A percentile compares a stretch with the other conserved stretches of the same genome.
Evolutionary conservation across 1,140 invertebrate genomes (phyloP).

Genomic region (Penaeus vannamei): DNA sequence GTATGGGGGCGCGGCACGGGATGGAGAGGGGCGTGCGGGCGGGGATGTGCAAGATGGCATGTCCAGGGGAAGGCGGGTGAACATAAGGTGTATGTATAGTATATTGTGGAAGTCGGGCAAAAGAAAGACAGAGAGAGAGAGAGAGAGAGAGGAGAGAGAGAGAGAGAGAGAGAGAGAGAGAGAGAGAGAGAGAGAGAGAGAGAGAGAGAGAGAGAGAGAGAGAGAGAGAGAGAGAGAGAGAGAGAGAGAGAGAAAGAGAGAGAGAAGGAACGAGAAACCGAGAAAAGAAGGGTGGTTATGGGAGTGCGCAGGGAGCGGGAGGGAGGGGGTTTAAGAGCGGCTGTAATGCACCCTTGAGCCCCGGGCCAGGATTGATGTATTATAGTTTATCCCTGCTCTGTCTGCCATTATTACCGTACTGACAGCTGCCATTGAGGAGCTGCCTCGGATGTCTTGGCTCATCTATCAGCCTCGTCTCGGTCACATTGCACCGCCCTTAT

Average conservation of each 20-base stretch:
- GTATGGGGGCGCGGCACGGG: too few relatives aligned
- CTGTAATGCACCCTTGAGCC: too few relatives aligned
- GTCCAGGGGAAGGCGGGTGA: too few relatives aligned
- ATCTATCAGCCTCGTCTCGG: too few relatives aligned
- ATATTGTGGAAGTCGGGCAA: not conserved
- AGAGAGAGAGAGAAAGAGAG: slow-evolving; percentile 42
- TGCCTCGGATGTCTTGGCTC: too few relatives aligned
- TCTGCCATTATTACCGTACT: too few relatives aligned
- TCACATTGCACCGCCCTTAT: too few relatives aligned
- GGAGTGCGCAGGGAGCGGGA: not conserved
- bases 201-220: not conserved
- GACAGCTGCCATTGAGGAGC: too few relatives aligned
- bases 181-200: not conserved
- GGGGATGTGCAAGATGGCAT: too few relatives aligned
- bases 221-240: slow-evolving; percentile 40
- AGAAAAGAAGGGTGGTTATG: not conserved
- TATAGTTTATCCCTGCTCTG: too few relatives aligned
- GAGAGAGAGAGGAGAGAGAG: not conserved
- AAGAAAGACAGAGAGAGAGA: not conserved
- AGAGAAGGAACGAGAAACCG: slow-evolving; percentile 7
- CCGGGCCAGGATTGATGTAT: too few relatives aligned
- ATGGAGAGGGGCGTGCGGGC: too few relatives aligned
- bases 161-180: not conserved
- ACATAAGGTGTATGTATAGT: not conserved
- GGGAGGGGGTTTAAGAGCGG: not conserved